Percentiles rank a stretch among this genome's conserved stretches.
These are phyloP conservation scores for Pyrgilauda ruficollis DNA, from an alignment of 2,113 vertebrate species.

Conservation along the genomic window DNA sequence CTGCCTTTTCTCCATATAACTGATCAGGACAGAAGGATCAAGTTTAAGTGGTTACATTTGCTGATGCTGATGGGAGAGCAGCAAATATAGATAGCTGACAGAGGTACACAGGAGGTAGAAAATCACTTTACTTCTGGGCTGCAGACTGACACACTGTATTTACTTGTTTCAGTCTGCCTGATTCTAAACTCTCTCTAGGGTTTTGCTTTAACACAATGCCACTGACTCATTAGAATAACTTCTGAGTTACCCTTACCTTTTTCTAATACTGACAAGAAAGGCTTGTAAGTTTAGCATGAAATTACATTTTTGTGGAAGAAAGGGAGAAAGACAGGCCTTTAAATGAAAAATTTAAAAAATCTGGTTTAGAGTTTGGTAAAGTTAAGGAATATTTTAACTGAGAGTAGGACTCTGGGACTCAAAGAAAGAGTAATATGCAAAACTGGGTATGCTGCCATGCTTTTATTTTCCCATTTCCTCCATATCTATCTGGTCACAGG, in stretches of 20 bases:
- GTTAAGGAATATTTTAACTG: neutral
- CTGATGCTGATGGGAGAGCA: slow-evolving; percentile 53
- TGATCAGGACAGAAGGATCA: slow-evolving; percentile 71
- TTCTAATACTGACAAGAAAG: neutral
- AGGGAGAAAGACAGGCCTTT: neutral
- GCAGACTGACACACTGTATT: slow-evolving; percentile 8
- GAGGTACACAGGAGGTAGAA: slow-evolving; percentile 16
- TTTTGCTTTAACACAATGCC: neutral
- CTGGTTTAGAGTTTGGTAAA: neutral
- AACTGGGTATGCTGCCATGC: neutral
- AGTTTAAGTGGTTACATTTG: slow-evolving; percentile 72
- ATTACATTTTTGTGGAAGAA: neutral
- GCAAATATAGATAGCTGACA: slow-evolving; percentile 44
- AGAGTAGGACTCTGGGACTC: neutral
- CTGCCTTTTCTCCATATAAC: slow-evolving; percentile 74
- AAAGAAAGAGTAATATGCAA: neutral
- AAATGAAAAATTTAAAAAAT: neutral
- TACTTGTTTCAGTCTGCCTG: slow-evolving; percentile 20
- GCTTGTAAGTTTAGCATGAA: neutral
- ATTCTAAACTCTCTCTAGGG: neutral
- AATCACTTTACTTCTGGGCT: slow-evolving; percentile 20
- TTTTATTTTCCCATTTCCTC: neutral
- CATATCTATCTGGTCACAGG: neutral
- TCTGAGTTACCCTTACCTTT: neutral
- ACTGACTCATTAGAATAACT: neutral